phyloP scores from a whole-genome alignment of 1,140 invertebrate species.

The Arion vulgaris region DNA sequence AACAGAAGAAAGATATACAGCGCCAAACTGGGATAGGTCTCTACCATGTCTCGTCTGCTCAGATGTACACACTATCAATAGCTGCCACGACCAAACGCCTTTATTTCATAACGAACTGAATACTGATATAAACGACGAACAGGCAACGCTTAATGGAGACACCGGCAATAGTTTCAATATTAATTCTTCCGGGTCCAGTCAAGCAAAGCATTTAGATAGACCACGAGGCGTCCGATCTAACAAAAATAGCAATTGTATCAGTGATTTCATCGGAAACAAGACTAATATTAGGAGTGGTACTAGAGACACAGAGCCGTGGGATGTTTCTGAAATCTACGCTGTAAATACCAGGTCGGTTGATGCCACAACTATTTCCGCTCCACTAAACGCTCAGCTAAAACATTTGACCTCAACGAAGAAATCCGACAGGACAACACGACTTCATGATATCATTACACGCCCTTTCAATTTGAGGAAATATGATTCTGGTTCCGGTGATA shows the following conservation, averaged over 20 bases:
- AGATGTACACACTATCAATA: neutral
- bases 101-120: neutral
- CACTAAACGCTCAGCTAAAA: neutral
- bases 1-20: neutral
- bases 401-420: neutral
- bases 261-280: neutral
- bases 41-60: neutral
- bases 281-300: neutral
- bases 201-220: neutral
- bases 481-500: neutral
- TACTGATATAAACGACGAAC: neutral
- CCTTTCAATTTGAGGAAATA: neutral
- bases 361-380: slow-evolving; percentile 1
- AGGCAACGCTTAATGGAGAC: neutral
- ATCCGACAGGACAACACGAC: neutral
- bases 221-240: neutral
- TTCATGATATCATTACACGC: neutral
- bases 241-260: neutral
- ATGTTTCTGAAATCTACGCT: neutral
- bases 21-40: neutral
- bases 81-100: neutral
- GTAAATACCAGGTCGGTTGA: neutral
- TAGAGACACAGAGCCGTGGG: neutral
- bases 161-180: neutral
- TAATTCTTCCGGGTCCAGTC: neutral